Base-by-base conservation (phyloP, 2,113 vertebrate species). In the Dermatemys mawii region DNA sequence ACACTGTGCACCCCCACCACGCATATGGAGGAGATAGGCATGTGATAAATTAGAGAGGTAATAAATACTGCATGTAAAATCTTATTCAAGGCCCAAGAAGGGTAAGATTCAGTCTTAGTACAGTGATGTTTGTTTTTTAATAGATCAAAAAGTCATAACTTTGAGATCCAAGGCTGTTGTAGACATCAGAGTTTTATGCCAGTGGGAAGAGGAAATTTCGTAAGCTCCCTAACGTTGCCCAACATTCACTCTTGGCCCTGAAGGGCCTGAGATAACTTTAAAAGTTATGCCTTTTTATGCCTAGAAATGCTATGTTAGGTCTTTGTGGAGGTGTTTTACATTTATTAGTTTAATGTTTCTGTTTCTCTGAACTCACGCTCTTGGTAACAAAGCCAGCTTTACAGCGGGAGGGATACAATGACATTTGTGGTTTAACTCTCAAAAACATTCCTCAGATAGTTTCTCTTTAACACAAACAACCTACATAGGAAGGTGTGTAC, bases 321-420 rank as follows among this genome's bases (percentile, higher is more conserved):
- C 81, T 89, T 96, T 94, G 86, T 93, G 84, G 93, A 94, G 83
- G 80, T 19, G 4, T 84, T 96, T 96, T 92, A 78, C 51, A 80
- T 2, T 11, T n/a, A 89, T 55, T 93, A 91, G 91, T 91, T 91
- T 93, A 89, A 94, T 96, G 96, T 70, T 92, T 95, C 92, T 92
- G 89, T 93, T 94, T 93, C 17, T 87, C 49, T 13, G 88, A 86
- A 19, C 24, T 29, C 26, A 87, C 16, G 22, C 32, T 89, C 84
- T 16, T 70, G 88, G 86, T 51, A 16, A 55, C 19, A 88, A 92
- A 8, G 6, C 35, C 27, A 22, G 49, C 49, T 91, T 96, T 93
- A 87, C 49, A 86, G 93, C 13, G 0, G 2, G 53, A 87, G 90
- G 57, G 21, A 75, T 26, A 88, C 63, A 35, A 83, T 67, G 89